These are phyloP conservation scores for Limanda limanda DNA, from an alignment of 2,113 vertebrate species.

Conservation along the genomic window DNA sequence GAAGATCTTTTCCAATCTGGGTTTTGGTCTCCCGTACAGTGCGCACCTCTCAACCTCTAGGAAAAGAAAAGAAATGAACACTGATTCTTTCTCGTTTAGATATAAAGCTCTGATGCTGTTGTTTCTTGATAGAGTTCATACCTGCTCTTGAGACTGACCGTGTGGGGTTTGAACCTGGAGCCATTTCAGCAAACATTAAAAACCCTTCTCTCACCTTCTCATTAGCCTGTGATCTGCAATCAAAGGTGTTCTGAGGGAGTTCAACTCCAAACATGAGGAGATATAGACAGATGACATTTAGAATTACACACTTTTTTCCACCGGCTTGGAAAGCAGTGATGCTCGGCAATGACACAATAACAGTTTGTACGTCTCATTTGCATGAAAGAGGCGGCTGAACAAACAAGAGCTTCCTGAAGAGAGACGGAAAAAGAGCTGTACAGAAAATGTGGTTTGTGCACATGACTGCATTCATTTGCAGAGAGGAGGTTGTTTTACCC, in stretches of 20 bases:
- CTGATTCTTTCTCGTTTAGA: neutral
- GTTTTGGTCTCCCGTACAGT: slow-evolving; percentile 32
- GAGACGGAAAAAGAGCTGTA: slow-evolving; percentile 77
- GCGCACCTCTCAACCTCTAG: slow-evolving; percentile 55
- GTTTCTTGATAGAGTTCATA: slow-evolving; percentile 57
- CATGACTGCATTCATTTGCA: slow-evolving; percentile 33
- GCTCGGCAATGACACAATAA: slow-evolving; percentile 24
- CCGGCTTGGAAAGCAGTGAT: slow-evolving; percentile 69
- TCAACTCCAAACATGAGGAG: slow-evolving; percentile 35
- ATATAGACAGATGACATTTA: slow-evolving; percentile 81
- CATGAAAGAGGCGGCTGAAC: slow-evolving; percentile 53
- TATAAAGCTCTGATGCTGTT: neutral
- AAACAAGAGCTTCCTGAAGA: slow-evolving; percentile 78
- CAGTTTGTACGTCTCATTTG: slow-evolving; percentile 58
- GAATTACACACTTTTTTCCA: slow-evolving; percentile 69
- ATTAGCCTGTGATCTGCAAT: slow-evolving; percentile 45
- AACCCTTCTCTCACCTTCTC: slow-evolving; percentile 48
- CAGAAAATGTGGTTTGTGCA: slow-evolving; percentile 72
- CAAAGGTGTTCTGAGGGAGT: slow-evolving; percentile 65
- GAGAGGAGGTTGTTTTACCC: slow-evolving; percentile 44
- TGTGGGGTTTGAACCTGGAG: slow-evolving; percentile 63
- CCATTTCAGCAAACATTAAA: slow-evolving; percentile 73
- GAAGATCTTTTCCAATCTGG: slow-evolving; percentile 43
- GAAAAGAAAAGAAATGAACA: neutral
- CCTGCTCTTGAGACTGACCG: slow-evolving; percentile 62